Evolutionary conservation across 2,797 vertebrate species (phyloP), one percentile per base, ranked within the genome.

Genomic region (Furcifer pardalis): DNA sequence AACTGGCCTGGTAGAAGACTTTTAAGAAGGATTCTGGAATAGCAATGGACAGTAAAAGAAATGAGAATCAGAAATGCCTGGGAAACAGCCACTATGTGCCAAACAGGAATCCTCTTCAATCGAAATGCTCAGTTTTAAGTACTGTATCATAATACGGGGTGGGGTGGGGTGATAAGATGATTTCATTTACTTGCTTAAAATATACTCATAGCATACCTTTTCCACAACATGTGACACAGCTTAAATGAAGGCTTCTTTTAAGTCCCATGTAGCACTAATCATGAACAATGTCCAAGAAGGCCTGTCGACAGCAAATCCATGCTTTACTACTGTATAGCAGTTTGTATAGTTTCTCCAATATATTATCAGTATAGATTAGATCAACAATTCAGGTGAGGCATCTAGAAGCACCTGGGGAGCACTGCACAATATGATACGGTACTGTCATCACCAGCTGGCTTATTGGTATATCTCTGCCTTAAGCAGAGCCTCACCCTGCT

Each of bases 181-280:
- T 62, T 65, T 52, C 4, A 40, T 32, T 59, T 42, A 37, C 63
- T 68, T 68, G 27, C 10, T 32, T 77, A 68, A 69, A 59, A 68
- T 63, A 68, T 71, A 27, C 5, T 59, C 60, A 32, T 3, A 40
- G 19, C 27, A 15, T n/a, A n/a, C n/a, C 35, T 73, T 72, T 1
- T 63, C 44, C 60, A 73, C 44, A 65, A 7, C 73, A 59, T 6
- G 7, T 21, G 19, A 77, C 65, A 49, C 32, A 8, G 9, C 32
- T n/a, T 63, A 30, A 62, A 78, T 71, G 52, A 52, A 49, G 42
- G n/a, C 7, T 10, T n/a, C 40, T 40, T 1, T 46, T 40, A 40
- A 82, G n/a, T 15, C 21, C 37, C 13, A 49, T 5, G 87, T 86
- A 91, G 77, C 30, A 17, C 49, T 56, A 75, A 44, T 9, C 49